Conservation (phyloP, 1,140 invertebrate genomes). For the Wasmannia auropunctata region DNA sequence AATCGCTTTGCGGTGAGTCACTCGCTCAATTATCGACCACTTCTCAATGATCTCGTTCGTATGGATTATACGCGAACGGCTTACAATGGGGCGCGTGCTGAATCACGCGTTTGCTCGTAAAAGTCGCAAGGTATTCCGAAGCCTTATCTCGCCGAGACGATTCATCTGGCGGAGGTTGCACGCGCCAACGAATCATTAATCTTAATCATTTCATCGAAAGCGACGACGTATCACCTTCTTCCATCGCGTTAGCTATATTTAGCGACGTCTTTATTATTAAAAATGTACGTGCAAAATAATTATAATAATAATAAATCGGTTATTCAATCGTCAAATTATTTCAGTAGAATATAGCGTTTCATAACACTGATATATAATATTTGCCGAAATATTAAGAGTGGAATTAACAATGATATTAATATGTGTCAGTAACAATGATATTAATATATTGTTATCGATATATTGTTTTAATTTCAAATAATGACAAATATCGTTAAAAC, state of each 20-base stretch:
- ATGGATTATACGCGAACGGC: background rate
- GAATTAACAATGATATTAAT: background rate
- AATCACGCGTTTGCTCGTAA: conserved; percentile 40
- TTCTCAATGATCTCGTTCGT: conserved; percentile 11
- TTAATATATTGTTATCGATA: background rate
- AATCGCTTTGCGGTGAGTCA: conserved; percentile 38
- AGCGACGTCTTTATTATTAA: background rate
- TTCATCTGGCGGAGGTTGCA: background rate
- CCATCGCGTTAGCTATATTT: background rate
- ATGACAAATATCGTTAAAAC: background rate
- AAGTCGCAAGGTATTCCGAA: background rate
- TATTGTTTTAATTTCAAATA: background rate
- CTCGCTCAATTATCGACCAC: background rate
- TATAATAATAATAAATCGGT: background rate
- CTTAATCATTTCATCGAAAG: conserved; percentile 49
- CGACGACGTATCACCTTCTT: background rate
- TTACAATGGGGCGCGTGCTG: conserved; percentile 10
- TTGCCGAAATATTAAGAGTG: background rate
- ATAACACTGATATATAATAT: background rate
- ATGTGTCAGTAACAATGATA: background rate
- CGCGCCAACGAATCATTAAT: conserved; percentile 31
- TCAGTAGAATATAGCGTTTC: background rate
- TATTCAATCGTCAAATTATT: background rate
- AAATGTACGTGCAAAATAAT: background rate
- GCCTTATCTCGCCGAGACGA: conserved; percentile 6